A percentile compares a stretch with the other conserved stretches of the same genome.
Evolutionary conservation across 2,113 vertebrate species (phyloP).

Genomic region (Xenus cinereus): DNA sequence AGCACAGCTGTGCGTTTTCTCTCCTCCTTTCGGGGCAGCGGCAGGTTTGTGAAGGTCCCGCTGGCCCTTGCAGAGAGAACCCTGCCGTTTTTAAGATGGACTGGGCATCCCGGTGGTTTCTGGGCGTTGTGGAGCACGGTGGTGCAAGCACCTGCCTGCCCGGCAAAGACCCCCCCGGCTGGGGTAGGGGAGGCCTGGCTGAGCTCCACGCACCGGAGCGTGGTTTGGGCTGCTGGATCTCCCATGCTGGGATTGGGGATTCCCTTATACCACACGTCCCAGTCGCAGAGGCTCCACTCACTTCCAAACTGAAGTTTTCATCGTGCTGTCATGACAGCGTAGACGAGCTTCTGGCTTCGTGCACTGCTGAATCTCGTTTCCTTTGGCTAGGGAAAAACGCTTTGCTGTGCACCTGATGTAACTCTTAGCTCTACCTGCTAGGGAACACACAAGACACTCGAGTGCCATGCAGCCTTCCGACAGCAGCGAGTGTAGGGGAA

Average conservation of each 20-base stretch:
- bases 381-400: not conserved
- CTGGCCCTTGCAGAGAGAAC: not conserved
- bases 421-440: not conserved
- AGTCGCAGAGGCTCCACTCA: not conserved
- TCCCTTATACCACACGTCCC: fast-evolving
- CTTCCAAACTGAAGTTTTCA: not conserved
- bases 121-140: not conserved
- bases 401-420: not conserved
- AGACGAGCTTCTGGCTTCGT: not conserved
- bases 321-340: not conserved
- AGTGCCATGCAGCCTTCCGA: not conserved
- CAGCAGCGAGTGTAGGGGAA: not conserved
- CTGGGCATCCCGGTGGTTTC: not conserved
- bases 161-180: not conserved
- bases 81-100: not conserved
- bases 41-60: not conserved
- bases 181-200: fast-evolving
- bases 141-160: not conserved
- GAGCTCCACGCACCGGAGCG: fast-evolving
- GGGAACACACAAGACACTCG: not conserved
- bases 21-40: not conserved
- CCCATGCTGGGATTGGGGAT: not conserved
- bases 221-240: not conserved
- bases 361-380: not conserved
- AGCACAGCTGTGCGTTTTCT: not conserved